A percentile compares a stretch with the other conserved stretches of the same genome.
These are phyloP conservation scores for Coracias cyanogaster DNA, from an alignment of 2,797 vertebrate genomes.

Conservation along the genomic window DNA sequence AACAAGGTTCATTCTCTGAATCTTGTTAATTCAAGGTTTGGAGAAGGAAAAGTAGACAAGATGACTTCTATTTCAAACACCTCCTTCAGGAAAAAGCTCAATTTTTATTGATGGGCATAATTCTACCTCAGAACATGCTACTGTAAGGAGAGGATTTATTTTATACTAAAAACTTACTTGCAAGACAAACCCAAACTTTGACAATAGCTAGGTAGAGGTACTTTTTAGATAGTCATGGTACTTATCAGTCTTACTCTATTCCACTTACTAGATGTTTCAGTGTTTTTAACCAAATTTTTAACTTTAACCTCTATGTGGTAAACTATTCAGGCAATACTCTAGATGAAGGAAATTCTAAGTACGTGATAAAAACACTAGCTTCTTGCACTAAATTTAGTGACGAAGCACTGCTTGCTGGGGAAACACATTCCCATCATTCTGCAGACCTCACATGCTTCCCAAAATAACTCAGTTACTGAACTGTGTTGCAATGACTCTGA, in stretches of 20 bases:
- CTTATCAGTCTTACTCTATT: not conserved
- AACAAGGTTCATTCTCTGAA: not conserved
- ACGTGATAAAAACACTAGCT: not conserved
- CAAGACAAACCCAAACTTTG: not conserved
- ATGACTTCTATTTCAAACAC: not conserved
- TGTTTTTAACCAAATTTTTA: not conserved
- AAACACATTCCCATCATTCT: not conserved
- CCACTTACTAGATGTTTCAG: not conserved
- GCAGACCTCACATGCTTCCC: not conserved
- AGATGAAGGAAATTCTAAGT: not conserved
- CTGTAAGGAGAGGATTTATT: not conserved
- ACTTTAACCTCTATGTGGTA: not conserved
- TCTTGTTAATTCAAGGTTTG: not conserved
- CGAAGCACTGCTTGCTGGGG: not conserved
- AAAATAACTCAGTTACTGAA: not conserved
- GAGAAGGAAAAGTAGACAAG: not conserved
- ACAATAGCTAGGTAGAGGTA: not conserved
- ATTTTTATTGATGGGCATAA: not conserved
- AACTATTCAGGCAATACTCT: not conserved
- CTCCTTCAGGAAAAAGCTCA: not conserved
- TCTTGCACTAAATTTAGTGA: not conserved
- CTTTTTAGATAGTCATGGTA: not conserved
- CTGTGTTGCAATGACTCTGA: not conserved
- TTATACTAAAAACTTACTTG: not conserved
- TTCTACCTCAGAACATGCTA: not conserved